Evolutionary conservation across 2,113 vertebrate species (phyloP).

Genomic region (Mastomys natalensis): DNA sequence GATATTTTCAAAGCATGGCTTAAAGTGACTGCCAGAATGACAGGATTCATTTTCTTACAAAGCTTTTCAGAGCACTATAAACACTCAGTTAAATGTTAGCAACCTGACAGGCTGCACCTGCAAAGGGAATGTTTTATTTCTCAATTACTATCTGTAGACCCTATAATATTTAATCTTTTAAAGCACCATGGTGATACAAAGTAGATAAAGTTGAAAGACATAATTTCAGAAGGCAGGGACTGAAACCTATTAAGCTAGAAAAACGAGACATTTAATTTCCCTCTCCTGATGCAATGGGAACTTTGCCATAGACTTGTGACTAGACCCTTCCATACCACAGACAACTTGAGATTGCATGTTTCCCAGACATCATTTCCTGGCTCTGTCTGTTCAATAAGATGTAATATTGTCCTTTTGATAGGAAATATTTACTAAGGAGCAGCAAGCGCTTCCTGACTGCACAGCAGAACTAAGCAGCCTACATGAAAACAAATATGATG

Average conservation of each 20-base stretch:
- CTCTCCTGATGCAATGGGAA: conserved; percentile 64
- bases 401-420: conserved; percentile 68
- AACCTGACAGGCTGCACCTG: conserved; percentile 47
- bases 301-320: conserved; percentile 72
- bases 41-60: conserved; percentile 62
- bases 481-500: conserved; percentile 6
- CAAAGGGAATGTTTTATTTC: conserved; percentile 66
- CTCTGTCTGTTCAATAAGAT: conserved; percentile 63
- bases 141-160: conserved; percentile 61
- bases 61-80: conserved; percentile 53
- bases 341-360: conserved; percentile 57
- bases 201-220: conserved; percentile 75
- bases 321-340: conserved; percentile 70
- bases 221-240: conserved; percentile 73
- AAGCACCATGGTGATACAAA: conserved; percentile 63
- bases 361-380: conserved; percentile 78
- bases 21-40: conserved; percentile 62
- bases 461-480: conserved; percentile 54
- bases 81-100: conserved; percentile 65
- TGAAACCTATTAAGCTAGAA: conserved; percentile 75
- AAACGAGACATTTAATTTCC: conserved; percentile 74
- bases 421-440: conserved; percentile 81
- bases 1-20: conserved; percentile 62
- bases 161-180: conserved; percentile 78
- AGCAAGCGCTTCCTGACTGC: conserved; percentile 69